Evolutionary conservation across 2,888 invertebrate species (phyloP), one percentile per base, ranked within the genome.

Genomic region (Embidobia sp.): DNA sequence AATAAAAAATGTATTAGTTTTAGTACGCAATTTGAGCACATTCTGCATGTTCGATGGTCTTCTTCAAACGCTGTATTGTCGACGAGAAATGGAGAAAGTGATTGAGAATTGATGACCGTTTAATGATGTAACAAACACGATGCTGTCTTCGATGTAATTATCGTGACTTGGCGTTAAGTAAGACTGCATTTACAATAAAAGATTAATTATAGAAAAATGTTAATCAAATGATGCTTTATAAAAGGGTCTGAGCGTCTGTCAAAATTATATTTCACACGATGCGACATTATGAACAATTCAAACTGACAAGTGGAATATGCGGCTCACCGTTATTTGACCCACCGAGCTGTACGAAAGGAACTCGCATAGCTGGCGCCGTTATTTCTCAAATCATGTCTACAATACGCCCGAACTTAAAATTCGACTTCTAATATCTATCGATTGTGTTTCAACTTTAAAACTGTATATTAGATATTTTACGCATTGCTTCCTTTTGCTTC

Each of bases 311-410:
- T 85, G 67, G 85, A 82, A 83, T 85, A 85, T 82, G 80, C 80
- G 82, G 82, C 73, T 81, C 79, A 88, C 87, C 88, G 88, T 88
- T 88, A 88, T 85, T 80, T 81, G 88, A 88, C 88, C 88, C 85
- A 87, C 85, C 88, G 78, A 82, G 79, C 80, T 59, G 42, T 67
- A 79, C 77, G 81, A 83, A 81, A 82, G 80, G 78, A 79, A 79
- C 75, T 77, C 63, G 77, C 81, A 79, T 80, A 72, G 79, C 37
- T 69, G 49, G 27, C 63, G 53, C 66, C 79, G 64, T 77, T 77
- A 77, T 49, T 63, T 57, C 69, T 66, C 57, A 74, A 73, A 77
- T 78, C 63, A 69, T 29, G 48, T 13, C 61, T 70, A 49, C 49
- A 37, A 22, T 40, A 22, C 51, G 42, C 16, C 31, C 53, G 18